Percentiles rank a stretch among this genome's conserved stretches.
phyloP scores from a whole-genome alignment of 1,140 invertebrate genomes.

The Theocolax elegans region DNA sequence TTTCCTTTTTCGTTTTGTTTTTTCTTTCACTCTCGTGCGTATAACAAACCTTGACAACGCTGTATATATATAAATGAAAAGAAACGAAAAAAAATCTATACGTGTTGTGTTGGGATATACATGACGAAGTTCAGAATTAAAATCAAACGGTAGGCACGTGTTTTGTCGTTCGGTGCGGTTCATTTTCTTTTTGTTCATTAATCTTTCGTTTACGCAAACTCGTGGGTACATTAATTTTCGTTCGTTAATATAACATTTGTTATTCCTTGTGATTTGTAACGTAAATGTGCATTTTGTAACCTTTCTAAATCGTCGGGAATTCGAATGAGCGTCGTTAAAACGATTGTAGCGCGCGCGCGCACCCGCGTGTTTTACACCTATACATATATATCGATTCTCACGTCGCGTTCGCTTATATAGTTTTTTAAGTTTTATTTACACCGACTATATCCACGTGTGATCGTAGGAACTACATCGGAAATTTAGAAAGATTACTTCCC shows the following conservation, averaged over 20 bases:
- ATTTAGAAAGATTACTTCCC: neutral
- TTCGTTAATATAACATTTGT: conserved; percentile 5
- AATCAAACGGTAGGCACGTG: conserved; percentile 26
- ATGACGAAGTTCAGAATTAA: too few relatives aligned
- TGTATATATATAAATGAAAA: conserved; percentile 20
- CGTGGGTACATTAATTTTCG: neutral
- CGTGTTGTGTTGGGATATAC: conserved; percentile 17
- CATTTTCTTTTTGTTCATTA: neutral
- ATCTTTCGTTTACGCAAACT: neutral
- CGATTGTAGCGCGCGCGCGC: neutral
- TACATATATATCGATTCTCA: conserved; percentile 1
- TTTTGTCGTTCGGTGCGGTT: neutral
- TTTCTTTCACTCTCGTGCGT: neutral
- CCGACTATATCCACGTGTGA: neutral
- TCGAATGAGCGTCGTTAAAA: conserved; percentile 22
- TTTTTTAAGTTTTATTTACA: conserved; percentile 15
- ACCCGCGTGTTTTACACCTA: neutral
- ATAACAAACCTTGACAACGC: neutral
- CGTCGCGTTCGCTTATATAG: too few relatives aligned
- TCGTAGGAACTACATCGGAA: neutral
- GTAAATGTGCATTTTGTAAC: conserved; percentile 8
- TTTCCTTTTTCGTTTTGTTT: neutral
- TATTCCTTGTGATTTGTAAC: conserved; percentile 22
- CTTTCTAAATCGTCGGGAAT: conserved; percentile 28
- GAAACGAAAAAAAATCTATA: conserved; percentile 1